These are phyloP conservation scores for Amazonetta brasiliensis DNA, from an alignment of 2,797 vertebrate genomes.

Conservation along the genomic window DNA sequence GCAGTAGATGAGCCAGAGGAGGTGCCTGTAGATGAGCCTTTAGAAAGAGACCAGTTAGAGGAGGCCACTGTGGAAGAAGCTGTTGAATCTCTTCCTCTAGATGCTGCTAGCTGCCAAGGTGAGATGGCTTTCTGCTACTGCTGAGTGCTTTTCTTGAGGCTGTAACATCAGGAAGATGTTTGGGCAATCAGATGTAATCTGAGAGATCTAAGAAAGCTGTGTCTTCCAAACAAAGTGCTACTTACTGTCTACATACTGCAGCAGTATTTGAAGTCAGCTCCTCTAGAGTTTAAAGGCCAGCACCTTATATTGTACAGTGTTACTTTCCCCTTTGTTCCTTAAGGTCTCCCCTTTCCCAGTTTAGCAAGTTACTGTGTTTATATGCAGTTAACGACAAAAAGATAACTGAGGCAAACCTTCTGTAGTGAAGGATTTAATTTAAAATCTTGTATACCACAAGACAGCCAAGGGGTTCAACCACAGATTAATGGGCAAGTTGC, in stretches of 20 bases:
- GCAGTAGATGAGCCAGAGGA: constrained; percentile 78
- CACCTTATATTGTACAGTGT: not conserved
- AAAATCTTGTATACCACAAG: not conserved
- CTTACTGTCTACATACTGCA: not conserved
- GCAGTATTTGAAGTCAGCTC: not conserved
- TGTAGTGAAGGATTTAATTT: not conserved
- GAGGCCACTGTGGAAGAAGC: constrained; percentile 81
- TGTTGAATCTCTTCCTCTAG: constrained; percentile 76
- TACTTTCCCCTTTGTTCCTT: constrained; percentile 10
- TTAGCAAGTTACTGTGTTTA: not conserved
- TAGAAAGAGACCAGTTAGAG: constrained; percentile 82
- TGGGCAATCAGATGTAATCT: not conserved
- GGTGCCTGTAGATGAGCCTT: constrained; percentile 79
- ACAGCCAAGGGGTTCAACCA: not conserved
- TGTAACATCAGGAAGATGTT: not conserved
- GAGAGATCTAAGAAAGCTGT: not conserved
- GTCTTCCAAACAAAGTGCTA: not conserved
- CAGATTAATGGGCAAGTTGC: not conserved
- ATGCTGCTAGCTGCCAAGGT: constrained; percentile 80
- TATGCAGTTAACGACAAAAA: not conserved
- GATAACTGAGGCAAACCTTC: not conserved
- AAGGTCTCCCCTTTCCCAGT: not conserved
- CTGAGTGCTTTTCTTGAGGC: not conserved
- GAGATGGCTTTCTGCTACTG: constrained; percentile 36
- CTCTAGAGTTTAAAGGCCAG: not conserved